These are phyloP conservation scores for Diadema setosum DNA, from an alignment of 35 echinoderm and acorn worm genomes.

Conservation along the genomic window DNA sequence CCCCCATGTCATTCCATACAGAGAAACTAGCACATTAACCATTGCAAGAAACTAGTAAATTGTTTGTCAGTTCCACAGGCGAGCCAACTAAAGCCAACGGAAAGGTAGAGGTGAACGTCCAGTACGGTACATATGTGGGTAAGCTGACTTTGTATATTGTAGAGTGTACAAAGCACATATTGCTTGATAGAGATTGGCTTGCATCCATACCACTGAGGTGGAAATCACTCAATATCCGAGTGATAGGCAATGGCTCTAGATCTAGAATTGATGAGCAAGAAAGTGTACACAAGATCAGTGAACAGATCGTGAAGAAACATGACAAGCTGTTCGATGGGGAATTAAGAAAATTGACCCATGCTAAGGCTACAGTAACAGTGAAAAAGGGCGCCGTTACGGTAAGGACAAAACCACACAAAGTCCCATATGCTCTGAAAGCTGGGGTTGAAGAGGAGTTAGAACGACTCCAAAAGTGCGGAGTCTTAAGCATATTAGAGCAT, in stretches of 20 bases:
- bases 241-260: background rate
- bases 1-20: background rate
- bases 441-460: constrained; percentile 26
- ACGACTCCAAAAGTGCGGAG: constrained; percentile 19
- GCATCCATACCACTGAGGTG: background rate
- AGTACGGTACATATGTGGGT: background rate
- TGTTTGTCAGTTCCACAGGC: background rate
- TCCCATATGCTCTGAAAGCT: constrained; percentile 34
- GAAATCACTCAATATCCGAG: background rate
- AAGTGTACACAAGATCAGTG: background rate
- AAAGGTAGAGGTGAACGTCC: background rate
- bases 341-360: background rate
- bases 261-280: background rate
- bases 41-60: background rate
- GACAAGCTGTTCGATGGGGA: background rate
- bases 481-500: constrained; percentile 16
- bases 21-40: background rate
- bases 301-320: background rate
- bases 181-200: constrained; percentile 49
- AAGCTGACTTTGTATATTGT: background rate
- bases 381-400: background rate
- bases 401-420: background rate
- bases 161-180: background rate
- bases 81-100: background rate
- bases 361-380: background rate